A percentile compares a stretch with the other conserved stretches of the same genome.
phyloP scores from a whole-genome alignment of 2,888 invertebrate species.

The Agonopterix arenella region DNA sequence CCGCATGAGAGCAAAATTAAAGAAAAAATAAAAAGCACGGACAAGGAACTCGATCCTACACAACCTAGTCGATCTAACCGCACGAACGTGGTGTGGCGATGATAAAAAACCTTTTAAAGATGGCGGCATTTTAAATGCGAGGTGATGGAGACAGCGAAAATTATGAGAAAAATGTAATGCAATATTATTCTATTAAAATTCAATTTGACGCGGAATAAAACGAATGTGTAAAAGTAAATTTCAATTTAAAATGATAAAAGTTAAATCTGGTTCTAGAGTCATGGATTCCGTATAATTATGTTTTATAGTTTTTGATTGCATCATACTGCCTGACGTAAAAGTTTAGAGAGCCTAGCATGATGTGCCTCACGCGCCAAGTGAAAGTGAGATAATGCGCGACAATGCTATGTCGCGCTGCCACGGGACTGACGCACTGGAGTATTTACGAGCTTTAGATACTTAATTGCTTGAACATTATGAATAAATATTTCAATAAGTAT shows the following conservation, averaged over 20 bases:
- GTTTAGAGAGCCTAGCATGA: too few species aligned
- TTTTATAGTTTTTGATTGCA: too few species aligned
- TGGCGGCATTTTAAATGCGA: slow-evolving; percentile 1
- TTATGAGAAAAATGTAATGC: slow-evolving; percentile 3
- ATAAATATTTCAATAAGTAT: too few species aligned
- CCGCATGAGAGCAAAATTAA: slow-evolving; percentile 37
- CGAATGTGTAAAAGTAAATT: slow-evolving; percentile 15
- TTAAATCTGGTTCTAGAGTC: background rate
- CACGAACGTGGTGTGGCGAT: slow-evolving; percentile 34
- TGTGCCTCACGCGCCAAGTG: too few species aligned
- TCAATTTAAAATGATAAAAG: background rate
- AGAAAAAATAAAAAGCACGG: slow-evolving; percentile 28
- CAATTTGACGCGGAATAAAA: slow-evolving; percentile 5
- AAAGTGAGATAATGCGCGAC: too few species aligned
- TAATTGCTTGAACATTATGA: too few species aligned
- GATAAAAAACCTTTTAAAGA: slow-evolving; percentile 8
- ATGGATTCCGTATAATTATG: too few species aligned
- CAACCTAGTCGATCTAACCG: slow-evolving; percentile 38
- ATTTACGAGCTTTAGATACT: too few species aligned
- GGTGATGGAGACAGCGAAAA: slow-evolving; percentile 4
- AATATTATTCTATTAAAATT: slow-evolving; percentile 1
- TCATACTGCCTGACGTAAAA: too few species aligned
- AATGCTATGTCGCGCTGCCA: too few species aligned
- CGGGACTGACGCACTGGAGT: too few species aligned
- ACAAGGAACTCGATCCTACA: slow-evolving; percentile 50